These are phyloP conservation scores for Enteromius fasciolatus DNA, from an alignment of 2,797 vertebrate species.

Conservation along the genomic window DNA sequence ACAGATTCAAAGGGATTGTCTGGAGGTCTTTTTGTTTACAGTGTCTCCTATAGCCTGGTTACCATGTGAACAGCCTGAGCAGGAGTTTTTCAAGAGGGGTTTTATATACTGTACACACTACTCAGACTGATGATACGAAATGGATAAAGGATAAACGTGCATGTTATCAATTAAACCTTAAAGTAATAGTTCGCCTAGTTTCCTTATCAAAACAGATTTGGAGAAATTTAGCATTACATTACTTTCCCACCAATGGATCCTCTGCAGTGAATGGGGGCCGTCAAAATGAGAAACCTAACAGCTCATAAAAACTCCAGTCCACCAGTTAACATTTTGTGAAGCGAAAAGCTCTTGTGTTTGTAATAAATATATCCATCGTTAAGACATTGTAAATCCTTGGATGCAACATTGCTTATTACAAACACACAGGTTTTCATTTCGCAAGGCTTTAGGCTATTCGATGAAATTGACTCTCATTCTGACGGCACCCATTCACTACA, in stretches of 20 bases:
- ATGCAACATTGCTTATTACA: not conserved
- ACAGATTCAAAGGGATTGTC: slow-evolving; percentile 43
- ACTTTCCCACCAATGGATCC: not conserved
- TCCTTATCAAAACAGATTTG: not conserved
- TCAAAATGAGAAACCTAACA: not conserved
- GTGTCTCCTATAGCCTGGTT: slow-evolving; percentile 49
- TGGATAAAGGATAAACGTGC: not conserved
- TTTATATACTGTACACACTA: not conserved
- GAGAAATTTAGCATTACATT: not conserved
- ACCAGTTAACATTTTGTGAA: not conserved
- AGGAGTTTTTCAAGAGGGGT: not conserved
- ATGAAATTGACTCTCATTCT: not conserved
- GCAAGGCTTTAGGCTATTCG: not conserved
- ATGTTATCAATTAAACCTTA: not conserved
- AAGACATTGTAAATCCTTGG: not conserved
- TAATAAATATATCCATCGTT: not conserved
- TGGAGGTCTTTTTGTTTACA: slow-evolving; percentile 39
- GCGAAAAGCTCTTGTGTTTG: not conserved
- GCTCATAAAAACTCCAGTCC: not conserved
- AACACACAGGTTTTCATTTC: not conserved
- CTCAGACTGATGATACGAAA: not conserved
- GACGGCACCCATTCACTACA: not conserved
- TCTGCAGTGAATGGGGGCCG: not conserved
- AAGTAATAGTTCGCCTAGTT: not conserved
- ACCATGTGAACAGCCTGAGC: slow-evolving; percentile 53